Base-by-base conservation (phyloP, 2,888 invertebrate species). In the Brachyptera putata region DNA sequence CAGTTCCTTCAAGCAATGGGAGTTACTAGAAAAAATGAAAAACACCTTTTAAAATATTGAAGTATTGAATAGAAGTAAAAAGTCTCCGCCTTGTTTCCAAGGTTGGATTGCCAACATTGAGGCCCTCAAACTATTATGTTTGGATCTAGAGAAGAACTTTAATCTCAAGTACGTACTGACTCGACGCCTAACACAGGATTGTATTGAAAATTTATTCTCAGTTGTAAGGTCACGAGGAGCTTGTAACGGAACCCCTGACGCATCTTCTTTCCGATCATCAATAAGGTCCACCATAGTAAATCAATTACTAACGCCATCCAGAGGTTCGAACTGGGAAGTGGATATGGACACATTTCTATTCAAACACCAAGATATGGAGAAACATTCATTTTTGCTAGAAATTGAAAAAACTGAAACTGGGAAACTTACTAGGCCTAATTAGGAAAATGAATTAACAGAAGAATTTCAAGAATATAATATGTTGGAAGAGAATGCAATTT, bases 151-250 rank as follows among this genome's bases (percentile, higher is more conserved):
- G 21, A 22, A 16, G 1, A 60, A 26, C n/a, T 60, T 24, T 34
- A 9, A 43, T 11, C 60, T 43, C 26, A n/a, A 3, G 18, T 60
- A 56, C 36, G 16, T 60, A 2, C 41, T 60, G 36, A 60, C 21
- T 5, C 43, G 36, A 13, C 11, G 56, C 4, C 46, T 60, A 13
- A 56, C 56, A 16, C 48, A 56, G 30, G 60, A 46, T n/a, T 46
- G 46, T 16, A n/a, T 49, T 24, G 22, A 24, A 13, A 49, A 24
- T 13, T 49, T 49, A 11, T 49, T 49, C 25, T 24, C 24, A n/a
- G n/a, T 49, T 5, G 11, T 49, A 9, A 3, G 5, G 3, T 11
- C 4, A 49, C 22, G 25, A 13, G 3, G 25, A 25, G 3, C 3
- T 11, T 49, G 49, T n/a, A 49, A 49, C 25, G 7, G 22, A 4